Conservation (phyloP, 2,888 invertebrate species). For the Neria commutata region DNA sequence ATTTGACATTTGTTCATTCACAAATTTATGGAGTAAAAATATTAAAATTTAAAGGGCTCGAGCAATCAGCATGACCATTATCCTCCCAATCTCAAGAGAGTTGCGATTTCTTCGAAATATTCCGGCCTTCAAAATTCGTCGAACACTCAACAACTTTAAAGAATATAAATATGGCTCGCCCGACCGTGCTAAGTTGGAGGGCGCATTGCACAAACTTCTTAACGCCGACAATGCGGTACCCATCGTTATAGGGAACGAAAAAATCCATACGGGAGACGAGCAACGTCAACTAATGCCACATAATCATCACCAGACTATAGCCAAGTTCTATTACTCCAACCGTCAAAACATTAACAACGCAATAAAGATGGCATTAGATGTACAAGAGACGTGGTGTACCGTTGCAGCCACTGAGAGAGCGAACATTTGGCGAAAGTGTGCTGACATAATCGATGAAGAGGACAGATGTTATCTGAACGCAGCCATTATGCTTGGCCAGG, state of each 20-base stretch:
- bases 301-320: slow-evolving; percentile 80
- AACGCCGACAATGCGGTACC: slow-evolving; percentile 74
- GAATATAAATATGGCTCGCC: background rate
- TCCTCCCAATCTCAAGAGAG: background rate
- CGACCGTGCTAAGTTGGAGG: background rate
- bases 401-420: background rate
- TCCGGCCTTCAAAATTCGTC: background rate
- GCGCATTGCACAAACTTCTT: background rate
- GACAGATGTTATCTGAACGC: background rate
- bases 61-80: too few species aligned
- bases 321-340: slow-evolving; percentile 88
- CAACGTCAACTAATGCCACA: slow-evolving; percentile 85
- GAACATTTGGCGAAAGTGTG: background rate
- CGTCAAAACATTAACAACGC: slow-evolving; percentile 81
- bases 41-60: too few species aligned
- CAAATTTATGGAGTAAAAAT: too few species aligned
- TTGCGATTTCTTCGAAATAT: background rate
- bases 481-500: background rate
- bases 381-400: slow-evolving; percentile 50
- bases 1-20: too few species aligned
- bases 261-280: slow-evolving; percentile 74
- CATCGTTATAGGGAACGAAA: slow-evolving; percentile 86
- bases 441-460: background rate
- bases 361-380: slow-evolving; percentile 72
- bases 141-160: background rate